Conservation (phyloP, 2,888 invertebrate genomes). For the Andrena fulva region DNA sequence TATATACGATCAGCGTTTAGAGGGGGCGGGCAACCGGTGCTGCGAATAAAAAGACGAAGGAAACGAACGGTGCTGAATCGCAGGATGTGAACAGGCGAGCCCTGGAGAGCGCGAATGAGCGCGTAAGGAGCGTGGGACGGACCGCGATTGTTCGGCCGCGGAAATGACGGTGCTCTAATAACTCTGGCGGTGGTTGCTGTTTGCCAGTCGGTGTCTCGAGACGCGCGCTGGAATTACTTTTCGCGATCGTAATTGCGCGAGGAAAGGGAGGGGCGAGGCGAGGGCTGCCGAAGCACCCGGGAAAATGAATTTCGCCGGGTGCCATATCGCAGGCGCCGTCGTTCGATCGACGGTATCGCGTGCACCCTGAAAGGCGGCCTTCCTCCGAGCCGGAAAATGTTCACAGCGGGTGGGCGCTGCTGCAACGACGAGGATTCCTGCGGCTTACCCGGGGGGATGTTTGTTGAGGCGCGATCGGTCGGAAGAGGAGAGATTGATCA, state of each 20-base stretch:
- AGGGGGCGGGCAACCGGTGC: conserved; percentile 20
- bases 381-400: background rate
- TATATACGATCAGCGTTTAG: background rate
- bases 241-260: conserved; percentile 47
- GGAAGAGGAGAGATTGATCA: conserved; percentile 24
- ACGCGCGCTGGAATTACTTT: conserved; percentile 44
- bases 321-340: conserved; percentile 1
- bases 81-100: conserved; percentile 82
- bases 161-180: conserved; percentile 67
- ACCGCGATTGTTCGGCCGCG: conserved; percentile 75
- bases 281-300: background rate
- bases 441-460: conserved; percentile 22
- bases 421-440: conserved; percentile 38
- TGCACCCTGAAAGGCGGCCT: background rate
- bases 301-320: conserved; percentile 28
- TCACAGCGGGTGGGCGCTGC: background rate
- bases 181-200: conserved; percentile 38
- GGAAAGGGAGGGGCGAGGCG: background rate
- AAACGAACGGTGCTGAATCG: conserved; percentile 78
- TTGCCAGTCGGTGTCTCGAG: conserved; percentile 40
- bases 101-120: conserved; percentile 68
- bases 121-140: conserved; percentile 77
- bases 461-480: conserved; percentile 1
- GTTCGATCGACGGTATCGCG: background rate
- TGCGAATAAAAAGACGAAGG: conserved; percentile 72